Base-by-base conservation (phyloP, 2,888 invertebrate species). In the Ganaspis brasiliensis region DNA sequence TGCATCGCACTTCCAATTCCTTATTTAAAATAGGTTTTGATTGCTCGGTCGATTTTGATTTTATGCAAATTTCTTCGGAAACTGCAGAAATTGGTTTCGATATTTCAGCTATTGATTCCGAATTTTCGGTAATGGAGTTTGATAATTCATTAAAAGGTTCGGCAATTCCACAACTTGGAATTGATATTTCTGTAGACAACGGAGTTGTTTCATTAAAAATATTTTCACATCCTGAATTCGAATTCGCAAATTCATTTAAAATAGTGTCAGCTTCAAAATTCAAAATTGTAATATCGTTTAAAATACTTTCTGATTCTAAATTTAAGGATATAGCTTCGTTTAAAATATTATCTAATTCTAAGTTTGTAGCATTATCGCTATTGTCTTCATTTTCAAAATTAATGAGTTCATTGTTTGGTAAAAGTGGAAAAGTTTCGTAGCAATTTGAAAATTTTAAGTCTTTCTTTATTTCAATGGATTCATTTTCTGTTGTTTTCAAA, bases 291-390 rank as follows among this genome's bases (percentile, higher is more conserved):
- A 59, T 59, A n/a, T 59, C 59, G 31, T 59, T 26, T 10, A 59
- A 59, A 10, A 59, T 59, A n/a, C 31, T 59, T n/a, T 59, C 59
- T 3, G 59, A 59, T 35, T 59, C 31, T 9, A 59, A n/a, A 31
- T 59, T 59, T 3, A 59, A 59, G 31, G 59, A 59, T 31, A 59
- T 59, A 35, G 59, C 26, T 59, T 59, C 31, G 59, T 31, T 59
- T 16, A 59, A n/a, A 59, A 59, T 59, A 59, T 59, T 59, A 16
- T 59, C 31, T 26, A 59, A 26, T 59, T 31, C 59, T 16, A 26
- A 16, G 26, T 59, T 59, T 35, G 59, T 31, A n/a, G 31, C 16
- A 8, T 31, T 59, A 31, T 59, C 59, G 16, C 16, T 26, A 4
- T 26, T 26, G 8, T 26, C 26, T 0, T 31, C 59, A 59, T 59